A percentile compares a stretch with the other conserved stretches of the same genome.
Evolutionary conservation across 2,113 vertebrate genomes (phyloP).

Genomic region (Leptosomus discolor): DNA sequence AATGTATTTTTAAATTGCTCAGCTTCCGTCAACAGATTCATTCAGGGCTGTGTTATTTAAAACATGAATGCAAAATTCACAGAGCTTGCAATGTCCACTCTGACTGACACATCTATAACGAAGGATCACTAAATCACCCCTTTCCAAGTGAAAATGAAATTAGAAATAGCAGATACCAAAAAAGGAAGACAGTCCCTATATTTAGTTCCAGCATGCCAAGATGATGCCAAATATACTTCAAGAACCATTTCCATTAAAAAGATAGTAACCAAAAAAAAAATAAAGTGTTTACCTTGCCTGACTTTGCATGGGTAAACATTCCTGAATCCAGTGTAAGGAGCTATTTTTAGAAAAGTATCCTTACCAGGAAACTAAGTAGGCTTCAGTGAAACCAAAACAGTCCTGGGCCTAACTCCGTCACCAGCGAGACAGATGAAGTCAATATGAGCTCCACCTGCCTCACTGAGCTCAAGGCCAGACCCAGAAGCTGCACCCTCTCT

Average conservation of each 20-base stretch:
- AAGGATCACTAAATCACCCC: not conserved
- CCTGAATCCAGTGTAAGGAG: not conserved
- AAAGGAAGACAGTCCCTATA: not conserved
- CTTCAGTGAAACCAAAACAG: constrained; percentile 14
- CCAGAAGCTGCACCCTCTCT: not conserved
- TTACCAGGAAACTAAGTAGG: not conserved
- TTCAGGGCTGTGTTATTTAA: not conserved
- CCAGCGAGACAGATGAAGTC: not conserved
- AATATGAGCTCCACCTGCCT: not conserved
- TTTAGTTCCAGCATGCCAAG: not conserved
- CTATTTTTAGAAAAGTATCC: constrained; percentile 35
- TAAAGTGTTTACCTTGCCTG: constrained; percentile 21
- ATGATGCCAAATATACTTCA: constrained; percentile 7
- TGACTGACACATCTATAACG: not conserved
- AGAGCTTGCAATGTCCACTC: not conserved
- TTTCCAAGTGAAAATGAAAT: not conserved
- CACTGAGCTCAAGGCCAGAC: not conserved
- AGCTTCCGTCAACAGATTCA: constrained; percentile 34
- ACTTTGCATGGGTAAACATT: constrained; percentile 46
- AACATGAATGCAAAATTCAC: not conserved
- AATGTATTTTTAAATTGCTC: constrained; percentile 45
- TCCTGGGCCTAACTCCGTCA: not conserved
- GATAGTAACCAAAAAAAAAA: not conserved
- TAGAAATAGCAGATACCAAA: not conserved
- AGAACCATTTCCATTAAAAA: not conserved